Percentiles rank a stretch among this genome's conserved stretches.
phyloP scores from a whole-genome alignment of 1,140 invertebrate species.

The Papilio dardanus region DNA sequence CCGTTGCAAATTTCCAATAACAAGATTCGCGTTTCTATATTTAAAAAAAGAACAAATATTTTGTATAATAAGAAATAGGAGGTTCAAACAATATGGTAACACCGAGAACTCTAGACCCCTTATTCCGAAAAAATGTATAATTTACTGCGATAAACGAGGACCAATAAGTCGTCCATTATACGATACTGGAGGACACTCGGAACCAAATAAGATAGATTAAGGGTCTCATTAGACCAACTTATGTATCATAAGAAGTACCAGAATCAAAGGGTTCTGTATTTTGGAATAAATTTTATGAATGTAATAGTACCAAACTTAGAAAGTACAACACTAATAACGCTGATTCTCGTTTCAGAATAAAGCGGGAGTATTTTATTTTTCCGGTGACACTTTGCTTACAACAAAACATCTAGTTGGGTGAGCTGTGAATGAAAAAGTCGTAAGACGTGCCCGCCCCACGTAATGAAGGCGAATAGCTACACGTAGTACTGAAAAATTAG shows the following conservation, averaged over 20 bases:
- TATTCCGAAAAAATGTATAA: no score
- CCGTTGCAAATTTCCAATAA: slow-evolving; percentile 15
- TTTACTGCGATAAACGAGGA: no score
- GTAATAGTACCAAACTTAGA: no score
- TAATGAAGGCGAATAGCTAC: slow-evolving; percentile 9
- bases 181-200: no score
- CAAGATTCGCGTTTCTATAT: slow-evolving; percentile 13
- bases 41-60: not conserved
- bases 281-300: no score
- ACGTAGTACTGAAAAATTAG: slow-evolving; percentile 14
- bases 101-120: slow-evolving; percentile 5
- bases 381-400: slow-evolving; percentile 22
- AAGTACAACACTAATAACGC: no score
- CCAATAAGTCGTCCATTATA: no score
- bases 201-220: no score
- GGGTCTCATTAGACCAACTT: no score
- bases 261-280: no score
- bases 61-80: slow-evolving; percentile 1
- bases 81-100: not conserved
- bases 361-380: slow-evolving; percentile 8
- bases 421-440: slow-evolving; percentile 21
- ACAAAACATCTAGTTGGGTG: slow-evolving; percentile 20
- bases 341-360: no score
- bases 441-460: not conserved
- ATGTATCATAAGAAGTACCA: no score